Conservation (phyloP, 2,888 invertebrate species). For the Cephus sareptanus region DNA sequence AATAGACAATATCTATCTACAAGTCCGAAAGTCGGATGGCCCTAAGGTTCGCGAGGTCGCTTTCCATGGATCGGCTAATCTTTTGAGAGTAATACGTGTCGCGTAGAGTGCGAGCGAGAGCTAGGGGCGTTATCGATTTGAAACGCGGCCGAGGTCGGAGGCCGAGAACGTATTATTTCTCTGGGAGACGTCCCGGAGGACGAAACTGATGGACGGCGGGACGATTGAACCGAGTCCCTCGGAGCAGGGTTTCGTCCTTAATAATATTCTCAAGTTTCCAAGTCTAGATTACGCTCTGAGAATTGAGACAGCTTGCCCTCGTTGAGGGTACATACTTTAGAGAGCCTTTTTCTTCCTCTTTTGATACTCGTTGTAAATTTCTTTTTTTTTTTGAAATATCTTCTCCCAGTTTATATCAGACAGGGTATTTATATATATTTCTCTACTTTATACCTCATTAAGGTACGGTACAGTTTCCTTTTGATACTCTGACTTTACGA, state of each 20-base stretch:
- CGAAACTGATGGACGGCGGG: not conserved
- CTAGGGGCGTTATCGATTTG: slow-evolving; percentile 39
- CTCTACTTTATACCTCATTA: not conserved
- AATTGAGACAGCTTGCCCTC: not conserved
- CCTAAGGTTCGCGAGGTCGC: not conserved
- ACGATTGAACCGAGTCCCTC: not conserved
- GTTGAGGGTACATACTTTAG: not conserved
- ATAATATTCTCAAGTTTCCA: not conserved
- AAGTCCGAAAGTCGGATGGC: not conserved
- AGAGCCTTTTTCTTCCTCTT: not conserved
- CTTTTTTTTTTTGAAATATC: not conserved
- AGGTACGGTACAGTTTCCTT: not conserved
- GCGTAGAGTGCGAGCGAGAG: not conserved
- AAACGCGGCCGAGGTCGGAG: slow-evolving; percentile 20
- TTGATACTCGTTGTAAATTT: not conserved
- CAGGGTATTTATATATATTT: not conserved
- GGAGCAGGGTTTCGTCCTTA: not conserved
- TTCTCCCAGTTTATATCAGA: not conserved
- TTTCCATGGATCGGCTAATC: not conserved
- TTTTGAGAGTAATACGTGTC: not conserved
- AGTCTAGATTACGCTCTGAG: not conserved
- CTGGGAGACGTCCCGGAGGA: slow-evolving; percentile 22
- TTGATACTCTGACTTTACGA: not conserved
- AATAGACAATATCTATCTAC: not conserved
- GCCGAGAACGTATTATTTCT: slow-evolving; percentile 29